Conservation (phyloP, 1,140 invertebrate genomes). For the Drosophila leontia region DNA sequence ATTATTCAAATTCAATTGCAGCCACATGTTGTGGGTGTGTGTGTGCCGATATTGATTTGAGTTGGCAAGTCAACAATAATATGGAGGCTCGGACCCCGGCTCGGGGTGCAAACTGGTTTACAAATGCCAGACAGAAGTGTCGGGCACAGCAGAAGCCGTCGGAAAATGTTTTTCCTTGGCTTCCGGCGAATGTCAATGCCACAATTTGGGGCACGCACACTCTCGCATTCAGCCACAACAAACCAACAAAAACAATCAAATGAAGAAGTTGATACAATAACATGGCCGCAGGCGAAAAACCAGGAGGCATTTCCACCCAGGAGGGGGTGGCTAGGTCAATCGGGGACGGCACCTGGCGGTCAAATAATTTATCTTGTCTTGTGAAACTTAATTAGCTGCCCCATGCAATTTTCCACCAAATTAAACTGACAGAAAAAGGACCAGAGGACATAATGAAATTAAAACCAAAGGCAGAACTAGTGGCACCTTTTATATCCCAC, state of each 20-base stretch:
- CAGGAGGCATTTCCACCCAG: slow-evolving; percentile 6
- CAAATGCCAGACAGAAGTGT: slow-evolving; percentile 62
- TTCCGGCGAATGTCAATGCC: slow-evolving; percentile 80
- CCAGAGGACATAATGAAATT: slow-evolving; percentile 51
- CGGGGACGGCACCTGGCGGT: slow-evolving; percentile 54
- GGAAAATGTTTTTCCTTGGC: slow-evolving; percentile 78
- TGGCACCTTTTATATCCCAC: slow-evolving; percentile 39
- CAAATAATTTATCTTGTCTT: slow-evolving; percentile 65
- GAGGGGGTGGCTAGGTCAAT: slow-evolving; percentile 31
- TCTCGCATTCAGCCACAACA: slow-evolving; percentile 17
- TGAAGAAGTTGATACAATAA: slow-evolving; percentile 59
- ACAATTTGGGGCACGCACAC: slow-evolving; percentile 67
- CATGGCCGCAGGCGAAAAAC: background rate
- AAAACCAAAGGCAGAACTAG: slow-evolving; percentile 35
- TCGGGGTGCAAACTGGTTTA: slow-evolving; percentile 42
- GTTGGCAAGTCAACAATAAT: slow-evolving; percentile 49
- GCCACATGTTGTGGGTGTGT: slow-evolving; percentile 19
- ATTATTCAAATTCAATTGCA: slow-evolving; percentile 35
- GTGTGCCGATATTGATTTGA: slow-evolving; percentile 37
- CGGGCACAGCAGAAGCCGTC: slow-evolving; percentile 63
- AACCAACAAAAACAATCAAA: slow-evolving; percentile 39
- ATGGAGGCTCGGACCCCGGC: slow-evolving; percentile 14
- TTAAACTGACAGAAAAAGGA: slow-evolving; percentile 61
- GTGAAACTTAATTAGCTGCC: slow-evolving; percentile 69
- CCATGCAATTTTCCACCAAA: slow-evolving; percentile 72